Conservation (phyloP, 1,140 invertebrate species). For the Pogonomyrmex barbatus region DNA sequence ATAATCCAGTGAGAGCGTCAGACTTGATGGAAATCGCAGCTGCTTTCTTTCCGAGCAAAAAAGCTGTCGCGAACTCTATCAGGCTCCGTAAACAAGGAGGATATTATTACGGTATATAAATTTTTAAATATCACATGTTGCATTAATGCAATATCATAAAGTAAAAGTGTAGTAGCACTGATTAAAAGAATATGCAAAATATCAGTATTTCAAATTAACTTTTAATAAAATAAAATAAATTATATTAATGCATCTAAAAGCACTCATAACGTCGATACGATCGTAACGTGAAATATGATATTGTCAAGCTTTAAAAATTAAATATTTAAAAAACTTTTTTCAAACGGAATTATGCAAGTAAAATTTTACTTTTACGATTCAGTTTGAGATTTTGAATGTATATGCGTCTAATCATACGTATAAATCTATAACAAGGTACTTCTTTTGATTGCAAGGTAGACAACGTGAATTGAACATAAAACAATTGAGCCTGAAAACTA, state of each 20-base stretch:
- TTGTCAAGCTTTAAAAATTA: background rate
- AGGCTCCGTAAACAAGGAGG: background rate
- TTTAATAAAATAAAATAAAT: background rate
- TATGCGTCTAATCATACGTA: background rate
- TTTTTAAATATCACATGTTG: background rate
- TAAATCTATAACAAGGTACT: background rate
- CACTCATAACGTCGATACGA: too few species aligned
- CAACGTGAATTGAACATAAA: background rate
- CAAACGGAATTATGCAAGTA: background rate
- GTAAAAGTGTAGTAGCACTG: background rate
- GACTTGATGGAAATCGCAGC: conserved; percentile 23
- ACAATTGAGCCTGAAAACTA: background rate
- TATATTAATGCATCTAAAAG: background rate
- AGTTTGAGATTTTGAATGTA: background rate
- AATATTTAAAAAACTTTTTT: background rate
- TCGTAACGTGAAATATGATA: background rate
- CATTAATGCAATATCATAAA: background rate
- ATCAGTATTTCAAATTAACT: background rate
- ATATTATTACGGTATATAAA: background rate
- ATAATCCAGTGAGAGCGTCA: conserved; percentile 23
- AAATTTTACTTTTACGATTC: background rate
- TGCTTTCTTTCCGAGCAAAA: background rate
- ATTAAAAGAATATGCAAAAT: background rate
- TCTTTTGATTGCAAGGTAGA: background rate
- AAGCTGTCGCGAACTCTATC: background rate